phyloP scores from a whole-genome alignment of 1,140 invertebrate species.

The Limonius californicus region DNA sequence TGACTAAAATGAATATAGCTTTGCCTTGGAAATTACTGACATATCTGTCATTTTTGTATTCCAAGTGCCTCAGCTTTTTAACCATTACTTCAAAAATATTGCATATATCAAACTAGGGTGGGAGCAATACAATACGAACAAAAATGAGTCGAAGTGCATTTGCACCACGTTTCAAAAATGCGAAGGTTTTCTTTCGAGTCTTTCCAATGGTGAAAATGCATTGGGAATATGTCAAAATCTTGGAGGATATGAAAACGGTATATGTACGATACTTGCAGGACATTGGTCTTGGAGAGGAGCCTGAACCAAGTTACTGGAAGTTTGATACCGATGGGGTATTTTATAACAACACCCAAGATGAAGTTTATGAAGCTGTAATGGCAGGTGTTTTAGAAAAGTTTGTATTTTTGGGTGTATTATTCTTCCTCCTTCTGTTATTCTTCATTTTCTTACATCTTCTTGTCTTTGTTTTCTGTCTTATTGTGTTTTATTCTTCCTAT shows the following conservation, averaged over 20 bases:
- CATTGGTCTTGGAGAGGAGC: slow-evolving; percentile 19
- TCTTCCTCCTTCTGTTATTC: no score
- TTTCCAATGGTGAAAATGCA: slow-evolving; percentile 29
- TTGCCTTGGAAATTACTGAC: neutral
- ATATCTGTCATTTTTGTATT: neutral
- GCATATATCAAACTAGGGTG: neutral
- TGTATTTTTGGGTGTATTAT: no score
- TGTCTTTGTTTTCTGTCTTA: no score
- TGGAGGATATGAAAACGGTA: slow-evolving; percentile 29
- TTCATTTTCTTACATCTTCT: no score
- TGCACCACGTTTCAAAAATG: slow-evolving; percentile 20
- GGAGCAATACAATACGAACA: neutral
- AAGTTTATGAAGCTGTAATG: slow-evolving; percentile 27
- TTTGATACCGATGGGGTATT: slow-evolving; percentile 37
- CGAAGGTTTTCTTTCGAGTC: slow-evolving; percentile 33
- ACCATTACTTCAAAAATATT: neutral
- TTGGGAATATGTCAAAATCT: slow-evolving; percentile 35
- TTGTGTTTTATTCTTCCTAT: no score
- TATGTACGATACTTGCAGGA: slow-evolving; percentile 35
- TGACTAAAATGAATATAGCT: no score
- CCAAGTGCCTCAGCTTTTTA: neutral
- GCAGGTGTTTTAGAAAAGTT: slow-evolving; percentile 32
- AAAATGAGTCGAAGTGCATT: no score
- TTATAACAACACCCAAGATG: slow-evolving; percentile 30
- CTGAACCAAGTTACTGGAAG: slow-evolving; percentile 33